Evolutionary conservation across 1,140 invertebrate species (phyloP).

Genomic region (Drosophila pachea): DNA sequence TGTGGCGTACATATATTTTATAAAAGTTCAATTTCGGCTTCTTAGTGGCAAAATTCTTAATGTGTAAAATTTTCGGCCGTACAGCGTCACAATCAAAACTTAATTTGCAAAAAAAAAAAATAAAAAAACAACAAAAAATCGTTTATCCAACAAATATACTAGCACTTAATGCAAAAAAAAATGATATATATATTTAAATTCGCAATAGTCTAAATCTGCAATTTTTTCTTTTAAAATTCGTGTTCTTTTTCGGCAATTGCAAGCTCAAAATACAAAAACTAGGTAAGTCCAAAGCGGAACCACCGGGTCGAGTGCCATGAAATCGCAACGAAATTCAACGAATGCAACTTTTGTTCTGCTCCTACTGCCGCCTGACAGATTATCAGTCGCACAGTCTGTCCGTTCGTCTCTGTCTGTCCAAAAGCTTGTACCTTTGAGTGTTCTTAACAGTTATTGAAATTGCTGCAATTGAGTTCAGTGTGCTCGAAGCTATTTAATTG

Average conservation of each 20-base stretch:
- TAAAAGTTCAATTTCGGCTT: conserved; percentile 71
- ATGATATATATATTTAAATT: conserved; percentile 5
- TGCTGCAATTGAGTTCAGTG: conserved; percentile 65
- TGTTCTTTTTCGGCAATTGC: conserved; percentile 29
- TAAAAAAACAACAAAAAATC: conserved; percentile 3
- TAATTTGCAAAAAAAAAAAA: conserved; percentile 35
- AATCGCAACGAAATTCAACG: not conserved
- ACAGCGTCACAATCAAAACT: conserved; percentile 54
- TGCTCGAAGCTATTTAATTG: conserved; percentile 73
- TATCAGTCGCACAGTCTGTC: conserved; percentile 34
- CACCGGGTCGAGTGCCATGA: conserved; percentile 25
- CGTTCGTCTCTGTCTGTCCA: conserved; percentile 7
- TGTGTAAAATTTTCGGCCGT: conserved; percentile 70
- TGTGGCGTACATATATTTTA: conserved; percentile 72
- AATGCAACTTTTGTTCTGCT: conserved; percentile 8
- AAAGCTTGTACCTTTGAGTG: conserved; percentile 51
- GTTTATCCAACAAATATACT: no score
- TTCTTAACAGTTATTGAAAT: conserved; percentile 73
- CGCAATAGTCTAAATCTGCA: conserved; percentile 29
- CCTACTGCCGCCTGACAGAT: conserved; percentile 47
- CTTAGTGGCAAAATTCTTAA: conserved; percentile 69
- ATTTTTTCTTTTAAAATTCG: conserved; percentile 26
- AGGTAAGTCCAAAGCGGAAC: conserved; percentile 47
- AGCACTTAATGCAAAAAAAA: no score
- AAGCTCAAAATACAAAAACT: conserved; percentile 33